phyloP scores from a whole-genome alignment of 2,888 invertebrate genomes.

The Hydraecia micacea region DNA sequence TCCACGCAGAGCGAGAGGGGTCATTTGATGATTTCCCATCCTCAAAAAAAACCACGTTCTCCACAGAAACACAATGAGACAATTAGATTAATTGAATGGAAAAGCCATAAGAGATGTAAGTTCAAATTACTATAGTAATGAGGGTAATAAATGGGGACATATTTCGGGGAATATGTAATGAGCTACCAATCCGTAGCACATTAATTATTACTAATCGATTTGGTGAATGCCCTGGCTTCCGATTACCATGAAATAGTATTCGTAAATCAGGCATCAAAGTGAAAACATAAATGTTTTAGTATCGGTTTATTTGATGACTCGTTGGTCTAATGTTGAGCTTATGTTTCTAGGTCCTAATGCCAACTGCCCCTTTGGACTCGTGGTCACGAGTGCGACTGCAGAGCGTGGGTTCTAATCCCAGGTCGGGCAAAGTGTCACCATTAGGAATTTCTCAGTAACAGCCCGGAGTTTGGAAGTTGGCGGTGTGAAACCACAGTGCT shows the following conservation, averaged over 20 bases:
- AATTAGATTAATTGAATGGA: background rate
- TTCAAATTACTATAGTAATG: slow-evolving; percentile 20
- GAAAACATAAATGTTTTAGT: slow-evolving; percentile 16
- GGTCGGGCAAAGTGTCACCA: too few relatives aligned
- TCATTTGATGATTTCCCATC: too few relatives aligned
- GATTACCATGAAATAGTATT: background rate
- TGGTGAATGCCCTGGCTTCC: background rate
- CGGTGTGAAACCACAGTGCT: too few relatives aligned
- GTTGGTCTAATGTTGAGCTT: background rate
- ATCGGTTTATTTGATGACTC: background rate
- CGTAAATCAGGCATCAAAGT: slow-evolving; percentile 5
- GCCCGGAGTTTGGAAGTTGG: too few relatives aligned
- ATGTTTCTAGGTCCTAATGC: background rate
- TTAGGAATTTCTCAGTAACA: too few relatives aligned
- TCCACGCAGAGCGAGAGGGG: too few relatives aligned
- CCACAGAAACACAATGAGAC: too few relatives aligned
- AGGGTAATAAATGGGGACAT: background rate
- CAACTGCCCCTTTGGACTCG: too few relatives aligned
- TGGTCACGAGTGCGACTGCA: too few relatives aligned
- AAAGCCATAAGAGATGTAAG: slow-evolving; percentile 5
- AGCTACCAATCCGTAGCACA: slow-evolving; percentile 10
- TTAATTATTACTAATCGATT: slow-evolving; percentile 39
- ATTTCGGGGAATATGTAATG: slow-evolving; percentile 11
- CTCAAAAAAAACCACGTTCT: too few relatives aligned
- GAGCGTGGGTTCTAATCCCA: too few relatives aligned